Evolutionary conservation across 2,888 invertebrate genomes (phyloP).

Genomic region (Athalia rosae): DNA sequence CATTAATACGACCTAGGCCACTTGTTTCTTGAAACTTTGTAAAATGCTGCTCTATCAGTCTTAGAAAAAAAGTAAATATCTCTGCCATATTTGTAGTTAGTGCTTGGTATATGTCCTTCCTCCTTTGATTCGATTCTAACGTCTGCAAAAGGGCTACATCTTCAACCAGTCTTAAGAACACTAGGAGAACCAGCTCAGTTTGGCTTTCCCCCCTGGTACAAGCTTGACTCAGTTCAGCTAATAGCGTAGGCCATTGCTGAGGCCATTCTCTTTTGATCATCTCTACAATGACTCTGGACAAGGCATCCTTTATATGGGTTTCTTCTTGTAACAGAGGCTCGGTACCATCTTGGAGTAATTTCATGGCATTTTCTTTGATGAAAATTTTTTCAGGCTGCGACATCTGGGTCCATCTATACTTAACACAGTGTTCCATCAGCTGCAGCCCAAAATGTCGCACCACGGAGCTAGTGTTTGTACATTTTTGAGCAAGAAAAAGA

Average conservation of each 20-base stretch:
- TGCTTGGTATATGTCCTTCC: constrained; percentile 93
- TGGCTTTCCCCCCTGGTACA: constrained; percentile 90
- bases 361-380: constrained; percentile 95
- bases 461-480: constrained; percentile 82
- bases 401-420: constrained; percentile 94
- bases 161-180: constrained; percentile 92
- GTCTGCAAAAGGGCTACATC: constrained; percentile 95
- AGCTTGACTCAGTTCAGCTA: constrained; percentile 88
- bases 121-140: constrained; percentile 89
- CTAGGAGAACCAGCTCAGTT: constrained; percentile 91
- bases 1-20: constrained; percentile 78
- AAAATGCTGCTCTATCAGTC: constrained; percentile 87
- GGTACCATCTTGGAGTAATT: constrained; percentile 85
- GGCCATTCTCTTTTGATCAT: constrained; percentile 99
- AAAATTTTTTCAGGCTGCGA: constrained; percentile 90
- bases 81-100: constrained; percentile 91
- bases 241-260: constrained; percentile 93
- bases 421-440: constrained; percentile 93
- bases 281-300: constrained; percentile 94
- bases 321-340: constrained; percentile 82
- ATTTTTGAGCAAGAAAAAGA: constrained; percentile 83
- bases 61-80: constrained; percentile 90
- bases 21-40: constrained; percentile 83
- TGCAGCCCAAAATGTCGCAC: constrained; percentile 94
- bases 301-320: constrained; percentile 88